A percentile compares a stretch with the other conserved stretches of the same genome.
These are phyloP conservation scores for Danaus plexippus DNA, from an alignment of 1,140 invertebrate species.

Conservation along the genomic window DNA sequence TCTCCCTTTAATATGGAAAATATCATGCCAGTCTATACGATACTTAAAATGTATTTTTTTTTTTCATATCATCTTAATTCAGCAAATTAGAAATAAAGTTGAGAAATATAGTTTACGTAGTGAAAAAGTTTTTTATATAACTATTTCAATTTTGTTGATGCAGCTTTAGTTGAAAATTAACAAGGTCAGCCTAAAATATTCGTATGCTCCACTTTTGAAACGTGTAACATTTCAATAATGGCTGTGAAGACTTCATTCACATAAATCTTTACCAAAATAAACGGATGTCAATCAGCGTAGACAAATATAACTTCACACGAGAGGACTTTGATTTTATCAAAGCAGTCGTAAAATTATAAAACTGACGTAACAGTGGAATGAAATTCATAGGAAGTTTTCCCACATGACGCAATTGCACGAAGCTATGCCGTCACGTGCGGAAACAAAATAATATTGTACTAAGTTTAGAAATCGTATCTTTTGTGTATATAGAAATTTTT, in stretches of 20 bases:
- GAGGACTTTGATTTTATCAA: slow-evolving; percentile 7
- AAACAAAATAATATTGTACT: slow-evolving; percentile 15
- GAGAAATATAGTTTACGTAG: too few relatives aligned
- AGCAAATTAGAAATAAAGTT: too few relatives aligned
- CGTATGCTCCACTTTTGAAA: slow-evolving; percentile 3
- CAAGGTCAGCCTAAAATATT: slow-evolving; percentile 13
- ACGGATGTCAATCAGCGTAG: slow-evolving; percentile 2
- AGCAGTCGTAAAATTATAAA: slow-evolving; percentile 11
- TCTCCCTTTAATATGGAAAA: too few relatives aligned
- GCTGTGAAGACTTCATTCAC: slow-evolving; percentile 9
- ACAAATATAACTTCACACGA: slow-evolving; percentile 7
- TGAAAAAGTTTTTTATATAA: background rate
- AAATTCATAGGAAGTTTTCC: slow-evolving; percentile 20
- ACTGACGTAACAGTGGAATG: slow-evolving; percentile 3
- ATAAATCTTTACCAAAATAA: slow-evolving; percentile 7
- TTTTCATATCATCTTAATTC: too few relatives aligned
- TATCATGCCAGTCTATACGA: too few relatives aligned
- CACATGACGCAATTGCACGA: slow-evolving; percentile 17
- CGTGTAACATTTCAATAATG: slow-evolving; percentile 2
- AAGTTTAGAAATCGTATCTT: background rate
- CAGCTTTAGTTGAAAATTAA: slow-evolving; percentile 4
- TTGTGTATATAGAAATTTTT: slow-evolving; percentile 13
- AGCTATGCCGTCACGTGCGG: slow-evolving; percentile 17
- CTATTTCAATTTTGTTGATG: slow-evolving; percentile 7
- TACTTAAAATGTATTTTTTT: too few relatives aligned